A percentile compares a stretch with the other conserved stretches of the same genome.
Evolutionary conservation across 2,888 invertebrate genomes (phyloP).

Genomic region (Hoplodrina ambigua): DNA sequence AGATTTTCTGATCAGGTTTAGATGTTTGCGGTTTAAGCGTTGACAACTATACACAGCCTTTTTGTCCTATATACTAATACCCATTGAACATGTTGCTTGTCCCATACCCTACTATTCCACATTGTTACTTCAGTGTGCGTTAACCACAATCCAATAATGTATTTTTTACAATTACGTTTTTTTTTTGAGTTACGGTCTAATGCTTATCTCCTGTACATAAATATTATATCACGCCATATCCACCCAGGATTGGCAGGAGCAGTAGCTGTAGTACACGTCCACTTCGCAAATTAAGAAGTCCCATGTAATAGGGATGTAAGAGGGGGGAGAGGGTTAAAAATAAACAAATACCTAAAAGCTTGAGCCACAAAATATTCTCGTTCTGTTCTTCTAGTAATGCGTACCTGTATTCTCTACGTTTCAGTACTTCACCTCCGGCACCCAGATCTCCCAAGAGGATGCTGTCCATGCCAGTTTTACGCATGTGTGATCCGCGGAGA

Average conservation of each 20-base stretch:
- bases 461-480: slow-evolving; percentile 96
- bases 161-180: not conserved
- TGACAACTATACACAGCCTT: not conserved
- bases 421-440: slow-evolving; percentile 96
- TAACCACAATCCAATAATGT: not conserved
- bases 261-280: not conserved
- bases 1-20: not conserved
- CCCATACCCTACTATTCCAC: slow-evolving; percentile 1
- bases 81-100: not conserved
- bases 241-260: not conserved
- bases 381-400: slow-evolving; percentile 9
- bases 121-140: slow-evolving; percentile 4
- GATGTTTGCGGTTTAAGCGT: no score
- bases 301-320: not conserved
- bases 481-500: slow-evolving; percentile 94
- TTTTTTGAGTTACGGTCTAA: not conserved
- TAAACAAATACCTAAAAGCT: no score
- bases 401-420: slow-evolving; percentile 74
- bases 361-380: not conserved
- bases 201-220: not conserved
- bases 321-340: no score
- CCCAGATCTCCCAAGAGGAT: slow-evolving; percentile 94
- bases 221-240: no score
- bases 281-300: not conserved
- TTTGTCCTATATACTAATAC: not conserved